phyloP scores from a whole-genome alignment of 2,113 vertebrate species.

The Carlito syrichta region DNA sequence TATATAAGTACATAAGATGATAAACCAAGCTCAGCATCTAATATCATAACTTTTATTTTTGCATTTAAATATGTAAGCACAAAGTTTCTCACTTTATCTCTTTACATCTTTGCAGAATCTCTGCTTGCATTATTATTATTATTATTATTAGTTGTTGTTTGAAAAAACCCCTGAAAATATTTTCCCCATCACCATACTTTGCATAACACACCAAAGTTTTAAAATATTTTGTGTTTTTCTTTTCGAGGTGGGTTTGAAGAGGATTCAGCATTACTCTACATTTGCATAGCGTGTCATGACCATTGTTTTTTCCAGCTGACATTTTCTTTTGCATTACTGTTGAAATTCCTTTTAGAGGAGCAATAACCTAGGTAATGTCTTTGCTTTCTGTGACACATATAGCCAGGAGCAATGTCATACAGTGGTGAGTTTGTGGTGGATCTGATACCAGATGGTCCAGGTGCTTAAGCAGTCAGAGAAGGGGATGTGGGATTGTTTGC shows the following conservation, averaged over 20 bases:
- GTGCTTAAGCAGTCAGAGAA: neutral
- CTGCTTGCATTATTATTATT: neutral
- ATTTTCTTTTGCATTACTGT: neutral
- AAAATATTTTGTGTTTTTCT: neutral
- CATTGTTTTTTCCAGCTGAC: neutral
- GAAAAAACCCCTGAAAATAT: neutral
- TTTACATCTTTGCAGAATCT: neutral
- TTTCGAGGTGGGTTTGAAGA: neutral
- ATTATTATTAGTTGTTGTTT: neutral
- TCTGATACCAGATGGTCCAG: conserved; percentile 20
- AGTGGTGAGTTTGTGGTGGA: neutral
- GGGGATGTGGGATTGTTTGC: neutral
- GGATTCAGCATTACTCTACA: neutral
- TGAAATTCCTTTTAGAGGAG: neutral
- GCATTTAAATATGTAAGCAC: neutral
- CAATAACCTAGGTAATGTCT: neutral
- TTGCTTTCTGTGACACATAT: neutral
- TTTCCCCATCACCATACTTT: neutral
- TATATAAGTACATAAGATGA: neutral
- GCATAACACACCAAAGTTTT: neutral
- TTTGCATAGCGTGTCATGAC: rapidly evolving
- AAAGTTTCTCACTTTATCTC: neutral
- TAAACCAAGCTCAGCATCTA: neutral
- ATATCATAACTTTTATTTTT: neutral
- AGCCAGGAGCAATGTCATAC: neutral